These are phyloP conservation scores for fruit fly (Drosophila melanogaster) DNA, from an alignment of 1,140 invertebrate genomes.

Conservation along the genomic window DNA sequence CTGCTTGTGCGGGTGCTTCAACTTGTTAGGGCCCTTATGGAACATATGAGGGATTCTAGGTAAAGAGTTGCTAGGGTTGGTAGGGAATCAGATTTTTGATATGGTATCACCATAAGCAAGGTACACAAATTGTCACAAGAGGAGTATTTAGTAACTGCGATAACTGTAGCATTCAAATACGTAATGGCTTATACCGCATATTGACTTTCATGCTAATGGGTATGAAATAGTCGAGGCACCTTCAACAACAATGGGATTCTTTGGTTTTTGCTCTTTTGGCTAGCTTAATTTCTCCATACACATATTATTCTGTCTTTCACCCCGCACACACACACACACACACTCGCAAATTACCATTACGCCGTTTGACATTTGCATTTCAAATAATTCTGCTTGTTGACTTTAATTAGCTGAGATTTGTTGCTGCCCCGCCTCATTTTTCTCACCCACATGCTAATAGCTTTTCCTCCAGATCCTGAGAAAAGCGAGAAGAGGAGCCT, in stretches of 20 bases:
- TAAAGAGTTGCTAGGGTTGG: constrained; percentile 3
- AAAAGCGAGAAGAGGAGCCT: neutral
- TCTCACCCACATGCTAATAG: constrained; percentile 28
- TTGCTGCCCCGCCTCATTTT: neutral
- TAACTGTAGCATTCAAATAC: neutral
- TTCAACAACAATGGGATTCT: neutral
- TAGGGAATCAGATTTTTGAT: neutral
- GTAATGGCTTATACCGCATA: too few species aligned
- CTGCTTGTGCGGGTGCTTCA: constrained; percentile 27
- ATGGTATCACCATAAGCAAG: neutral
- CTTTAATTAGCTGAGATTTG: constrained; percentile 80
- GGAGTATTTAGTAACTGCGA: too few species aligned
- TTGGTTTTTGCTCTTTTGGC: constrained; percentile 23
- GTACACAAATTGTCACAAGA: too few species aligned
- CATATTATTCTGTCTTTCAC: constrained; percentile 10
- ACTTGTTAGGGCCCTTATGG: constrained; percentile 7
- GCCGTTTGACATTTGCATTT: constrained; percentile 72
- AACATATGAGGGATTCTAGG: neutral
- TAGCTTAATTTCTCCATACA: constrained; percentile 26
- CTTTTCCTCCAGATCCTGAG: constrained; percentile 10
- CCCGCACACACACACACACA: neutral
- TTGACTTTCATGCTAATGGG: too few species aligned
- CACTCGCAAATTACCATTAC: constrained; percentile 33
- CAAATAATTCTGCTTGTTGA: constrained; percentile 74
- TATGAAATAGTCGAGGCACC: too few species aligned